phyloP scores from a whole-genome alignment of 2,113 vertebrate species.

The Micronisus gabar region DNA sequence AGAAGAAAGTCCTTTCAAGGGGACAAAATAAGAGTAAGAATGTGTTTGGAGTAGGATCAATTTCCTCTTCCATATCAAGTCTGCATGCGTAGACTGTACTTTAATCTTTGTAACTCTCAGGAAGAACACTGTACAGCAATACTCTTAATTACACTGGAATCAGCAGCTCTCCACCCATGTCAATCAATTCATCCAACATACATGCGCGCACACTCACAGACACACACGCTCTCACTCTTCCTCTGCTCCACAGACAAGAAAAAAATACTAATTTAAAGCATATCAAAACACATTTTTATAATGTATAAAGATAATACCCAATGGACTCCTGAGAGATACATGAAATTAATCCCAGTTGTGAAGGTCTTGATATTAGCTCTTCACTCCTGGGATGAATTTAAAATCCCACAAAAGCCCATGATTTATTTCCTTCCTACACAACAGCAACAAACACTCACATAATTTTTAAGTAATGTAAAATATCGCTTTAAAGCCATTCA shows the following conservation, averaged over 20 bases:
- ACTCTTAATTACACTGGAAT: neutral
- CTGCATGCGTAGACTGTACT: neutral
- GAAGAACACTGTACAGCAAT: neutral
- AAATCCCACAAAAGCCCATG: constrained; percentile 77
- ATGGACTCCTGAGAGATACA: constrained; percentile 69
- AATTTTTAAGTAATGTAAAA: constrained; percentile 74
- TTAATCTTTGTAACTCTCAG: neutral
- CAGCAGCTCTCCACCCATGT: neutral
- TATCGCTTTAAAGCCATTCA: constrained; percentile 58
- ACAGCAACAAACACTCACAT: constrained; percentile 74
- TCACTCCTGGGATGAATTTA: constrained; percentile 76
- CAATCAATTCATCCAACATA: neutral
- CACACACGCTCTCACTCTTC: neutral
- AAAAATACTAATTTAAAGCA: constrained; percentile 75
- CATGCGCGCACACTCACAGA: neutral
- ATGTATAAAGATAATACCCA: constrained; percentile 78
- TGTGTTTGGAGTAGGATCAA: neutral
- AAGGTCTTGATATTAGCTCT: constrained; percentile 77
- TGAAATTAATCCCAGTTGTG: constrained; percentile 80
- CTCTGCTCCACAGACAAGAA: constrained; percentile 49
- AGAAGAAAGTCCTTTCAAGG: neutral
- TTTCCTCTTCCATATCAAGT: neutral
- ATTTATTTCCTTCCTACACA: constrained; percentile 77
- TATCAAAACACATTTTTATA: constrained; percentile 77
- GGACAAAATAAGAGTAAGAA: neutral